These are phyloP conservation scores for Nomada goodeniana DNA, from an alignment of 2,888 invertebrate species.

Conservation along the genomic window DNA sequence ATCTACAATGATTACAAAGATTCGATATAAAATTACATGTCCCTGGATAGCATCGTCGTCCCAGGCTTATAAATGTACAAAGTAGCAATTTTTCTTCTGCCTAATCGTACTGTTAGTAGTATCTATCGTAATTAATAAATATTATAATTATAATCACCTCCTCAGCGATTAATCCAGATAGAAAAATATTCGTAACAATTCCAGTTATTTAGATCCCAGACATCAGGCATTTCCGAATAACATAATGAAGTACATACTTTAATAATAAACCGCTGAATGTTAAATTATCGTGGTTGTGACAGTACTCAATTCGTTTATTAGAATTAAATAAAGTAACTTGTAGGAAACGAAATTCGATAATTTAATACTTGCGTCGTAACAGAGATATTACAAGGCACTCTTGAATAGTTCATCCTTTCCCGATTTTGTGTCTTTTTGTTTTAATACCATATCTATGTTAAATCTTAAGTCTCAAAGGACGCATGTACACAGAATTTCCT, in stretches of 20 bases:
- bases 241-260: slow-evolving; percentile 48
- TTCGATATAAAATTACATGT: slow-evolving; percentile 81
- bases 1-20: slow-evolving; percentile 82
- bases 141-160: slow-evolving; percentile 79
- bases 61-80: slow-evolving; percentile 74
- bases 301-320: slow-evolving; percentile 26
- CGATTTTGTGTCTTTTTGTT: background rate
- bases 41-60: slow-evolving; percentile 70
- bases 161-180: slow-evolving; percentile 73
- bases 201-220: slow-evolving; percentile 62
- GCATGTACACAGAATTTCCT: slow-evolving; percentile 31
- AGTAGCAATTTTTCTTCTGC: slow-evolving; percentile 71
- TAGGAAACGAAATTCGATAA: slow-evolving; percentile 37
- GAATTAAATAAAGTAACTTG: slow-evolving; percentile 29
- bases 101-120: slow-evolving; percentile 71
- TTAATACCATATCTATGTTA: slow-evolving; percentile 11
- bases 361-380: slow-evolving; percentile 45
- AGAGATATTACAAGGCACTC: slow-evolving; percentile 70
- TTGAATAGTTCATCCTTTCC: slow-evolving; percentile 58
- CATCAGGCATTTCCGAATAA: slow-evolving; percentile 63
- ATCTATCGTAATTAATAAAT: slow-evolving; percentile 73
- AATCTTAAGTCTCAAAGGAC: slow-evolving; percentile 29
- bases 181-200: slow-evolving; percentile 77
- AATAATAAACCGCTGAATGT: slow-evolving; percentile 40
- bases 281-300: slow-evolving; percentile 32